These are phyloP conservation scores for Gymnocheta viridis DNA, from an alignment of 2,888 invertebrate genomes.

Conservation along the genomic window DNA sequence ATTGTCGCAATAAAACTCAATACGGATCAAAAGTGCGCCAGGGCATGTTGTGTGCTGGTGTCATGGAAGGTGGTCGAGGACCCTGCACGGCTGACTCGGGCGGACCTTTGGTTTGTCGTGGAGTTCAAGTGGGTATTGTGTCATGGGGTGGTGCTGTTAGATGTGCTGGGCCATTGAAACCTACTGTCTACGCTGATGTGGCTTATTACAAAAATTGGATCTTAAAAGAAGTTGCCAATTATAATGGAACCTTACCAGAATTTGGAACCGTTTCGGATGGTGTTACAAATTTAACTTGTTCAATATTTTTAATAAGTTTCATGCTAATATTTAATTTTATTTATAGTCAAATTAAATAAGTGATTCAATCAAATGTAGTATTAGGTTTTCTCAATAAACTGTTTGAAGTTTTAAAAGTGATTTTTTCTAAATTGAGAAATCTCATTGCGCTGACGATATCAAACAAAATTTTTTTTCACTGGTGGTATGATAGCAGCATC, in stretches of 20 bases:
- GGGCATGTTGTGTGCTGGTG: conserved; percentile 90
- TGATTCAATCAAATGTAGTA: neutral
- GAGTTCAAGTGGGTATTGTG: conserved; percentile 89
- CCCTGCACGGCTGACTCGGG: conserved; percentile 93
- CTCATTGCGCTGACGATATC: no score
- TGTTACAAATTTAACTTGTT: conserved; percentile 13
- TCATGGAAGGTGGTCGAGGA: conserved; percentile 88
- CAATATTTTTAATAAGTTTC: conserved; percentile 23
- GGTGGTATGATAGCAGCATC: no score
- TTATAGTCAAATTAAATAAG: conserved; percentile 3
- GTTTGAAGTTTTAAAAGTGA: neutral
- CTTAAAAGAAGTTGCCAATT: neutral
- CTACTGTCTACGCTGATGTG: conserved; percentile 90
- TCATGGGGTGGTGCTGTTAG: conserved; percentile 93
- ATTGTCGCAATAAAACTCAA: conserved; percentile 77
- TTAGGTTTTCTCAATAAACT: no score
- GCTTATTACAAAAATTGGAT: conserved; percentile 69
- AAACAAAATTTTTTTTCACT: no score
- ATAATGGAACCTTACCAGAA: conserved; percentile 48
- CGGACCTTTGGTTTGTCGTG: conserved; percentile 87
- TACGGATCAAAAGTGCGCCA: conserved; percentile 83
- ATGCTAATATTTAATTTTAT: conserved; percentile 28
- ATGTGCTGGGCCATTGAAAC: conserved; percentile 87
- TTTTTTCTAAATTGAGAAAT: neutral
- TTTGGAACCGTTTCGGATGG: conserved; percentile 23